Base-by-base conservation (phyloP, 2,113 vertebrate genomes). In the Lepisosteus osseus region DNA sequence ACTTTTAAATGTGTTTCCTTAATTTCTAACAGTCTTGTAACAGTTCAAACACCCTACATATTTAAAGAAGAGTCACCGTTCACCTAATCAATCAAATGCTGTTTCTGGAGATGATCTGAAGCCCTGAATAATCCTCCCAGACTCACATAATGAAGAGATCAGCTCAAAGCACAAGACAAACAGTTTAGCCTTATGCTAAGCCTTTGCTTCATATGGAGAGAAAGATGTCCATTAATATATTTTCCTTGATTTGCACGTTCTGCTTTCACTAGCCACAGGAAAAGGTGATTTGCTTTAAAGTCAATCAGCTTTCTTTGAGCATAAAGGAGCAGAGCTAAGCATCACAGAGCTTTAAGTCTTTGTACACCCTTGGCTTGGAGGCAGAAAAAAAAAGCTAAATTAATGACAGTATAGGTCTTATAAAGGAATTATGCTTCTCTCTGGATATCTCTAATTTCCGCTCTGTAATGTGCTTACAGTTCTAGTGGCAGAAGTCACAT, bases 61-160 rank as follows among this genome's bases (percentile, higher is more conserved):
- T 67, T 74, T 67, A 54, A 65, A 77, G 42, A 4, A 70, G 55
- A 47, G 83, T 88, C 86, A 84, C 87, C 77, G 83, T 88, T 92
- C 88, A 86, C 79, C 88, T 92, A 88, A 90, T 87, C 85, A 88
- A 89, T 92, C 86, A 91, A 92, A 88, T 78, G 80, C 79, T 85
- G 84, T 72, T 88, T 78, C 84, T 87, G 89, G 83, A 88, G 86
- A 90, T 90, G 78, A 73, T 79, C 89, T 86, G 89, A 90, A 92
- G 90, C 86, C 86, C 76, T 83, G 84, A 86, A 81, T 86, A 93
- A 83, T 90, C 89, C 90, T 85, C 74, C 82, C 76, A 82, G 72
- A 85, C 82, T 79, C 85, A 86, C 71, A 83, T 90, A 95, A 93
- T 92, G 83, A 93, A 92, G 86, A 89, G 90, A 93, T 93, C 92